Evolutionary conservation across 92 coral and sea anemone species (phyloP).

Genomic region (Actinernus sp.): DNA sequence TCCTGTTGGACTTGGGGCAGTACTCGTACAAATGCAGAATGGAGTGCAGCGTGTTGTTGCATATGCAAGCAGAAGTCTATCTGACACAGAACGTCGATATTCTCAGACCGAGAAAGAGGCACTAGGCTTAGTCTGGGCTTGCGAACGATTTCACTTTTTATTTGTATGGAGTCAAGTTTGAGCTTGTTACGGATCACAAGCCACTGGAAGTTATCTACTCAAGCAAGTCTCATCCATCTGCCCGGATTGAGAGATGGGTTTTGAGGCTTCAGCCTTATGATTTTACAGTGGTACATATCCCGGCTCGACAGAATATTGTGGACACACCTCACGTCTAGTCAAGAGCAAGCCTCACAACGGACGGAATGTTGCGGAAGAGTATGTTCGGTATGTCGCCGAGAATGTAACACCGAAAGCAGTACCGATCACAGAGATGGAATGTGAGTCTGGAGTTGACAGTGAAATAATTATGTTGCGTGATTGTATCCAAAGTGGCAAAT

Average conservation of each 20-base stretch:
- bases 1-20: conserved; percentile 61
- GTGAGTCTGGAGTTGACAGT: conserved; percentile 44
- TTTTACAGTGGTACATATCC: conserved; percentile 54
- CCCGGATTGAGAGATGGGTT: conserved; percentile 56
- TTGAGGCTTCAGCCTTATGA: conserved; percentile 58
- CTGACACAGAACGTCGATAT: conserved; percentile 39
- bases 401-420: conserved; percentile 58
- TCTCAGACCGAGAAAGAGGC: conserved; percentile 76
- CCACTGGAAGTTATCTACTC: conserved; percentile 58
- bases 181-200: conserved; percentile 59
- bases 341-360: too few relatives aligned
- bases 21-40: conserved; percentile 43
- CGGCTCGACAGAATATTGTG: conserved; percentile 52
- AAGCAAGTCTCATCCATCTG: conserved; percentile 35
- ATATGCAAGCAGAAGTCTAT: conserved; percentile 60
- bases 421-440: conserved; percentile 62
- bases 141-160: conserved; percentile 56
- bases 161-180: conserved; percentile 42
- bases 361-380: too few relatives aligned
- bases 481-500: conserved; percentile 7
- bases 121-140: conserved; percentile 61
- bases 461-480: conserved; percentile 41
- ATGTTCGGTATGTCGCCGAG: conserved; percentile 34
- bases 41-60: conserved; percentile 40
- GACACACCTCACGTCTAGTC: too few relatives aligned